These are phyloP conservation scores for Asobara japonica DNA, from an alignment of 1,140 invertebrate genomes.

Conservation along the genomic window DNA sequence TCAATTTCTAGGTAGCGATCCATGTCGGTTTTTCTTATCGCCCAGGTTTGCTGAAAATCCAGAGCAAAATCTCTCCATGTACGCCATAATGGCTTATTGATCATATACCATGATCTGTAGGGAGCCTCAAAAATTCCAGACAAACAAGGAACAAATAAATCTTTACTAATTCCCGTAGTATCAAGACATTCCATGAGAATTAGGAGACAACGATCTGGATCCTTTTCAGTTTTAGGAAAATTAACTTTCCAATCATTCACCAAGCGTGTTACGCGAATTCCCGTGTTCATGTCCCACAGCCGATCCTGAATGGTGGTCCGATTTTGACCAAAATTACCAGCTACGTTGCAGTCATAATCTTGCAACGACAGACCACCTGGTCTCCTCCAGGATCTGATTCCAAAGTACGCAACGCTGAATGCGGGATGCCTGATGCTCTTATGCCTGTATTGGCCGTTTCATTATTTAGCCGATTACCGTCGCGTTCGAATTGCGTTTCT, in stretches of 20 bases:
- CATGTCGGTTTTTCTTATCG: conserved; percentile 14
- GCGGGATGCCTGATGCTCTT: too few relatives aligned
- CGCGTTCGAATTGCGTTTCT: too few relatives aligned
- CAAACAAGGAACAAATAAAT: conserved; percentile 29
- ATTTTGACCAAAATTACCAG: too few relatives aligned
- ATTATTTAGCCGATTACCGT: too few relatives aligned
- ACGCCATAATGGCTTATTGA: conserved; percentile 21
- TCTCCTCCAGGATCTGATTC: too few relatives aligned
- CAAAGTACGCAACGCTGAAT: too few relatives aligned
- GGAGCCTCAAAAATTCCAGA: conserved; percentile 27
- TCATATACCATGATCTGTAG: conserved; percentile 27
- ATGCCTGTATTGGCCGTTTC: too few relatives aligned
- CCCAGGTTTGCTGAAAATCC: conserved; percentile 18
- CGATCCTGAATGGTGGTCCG: too few relatives aligned
- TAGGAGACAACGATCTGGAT: conserved; percentile 29
- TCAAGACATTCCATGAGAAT: conserved; percentile 20
- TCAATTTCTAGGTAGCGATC: conserved; percentile 13
- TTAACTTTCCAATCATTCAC: conserved; percentile 30
- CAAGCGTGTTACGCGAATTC: conserved; percentile 14
- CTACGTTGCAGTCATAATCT: too few relatives aligned
- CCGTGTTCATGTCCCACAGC: conserved; percentile 19
- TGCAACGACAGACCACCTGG: too few relatives aligned
- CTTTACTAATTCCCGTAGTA: conserved; percentile 24
- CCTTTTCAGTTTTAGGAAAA: conserved; percentile 27
- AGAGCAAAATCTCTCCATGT: conserved; percentile 28